A percentile compares a stretch with the other conserved stretches of the same genome.
These are phyloP conservation scores for Volucella inanis DNA, from an alignment of 2,888 invertebrate species.

Conservation along the genomic window DNA sequence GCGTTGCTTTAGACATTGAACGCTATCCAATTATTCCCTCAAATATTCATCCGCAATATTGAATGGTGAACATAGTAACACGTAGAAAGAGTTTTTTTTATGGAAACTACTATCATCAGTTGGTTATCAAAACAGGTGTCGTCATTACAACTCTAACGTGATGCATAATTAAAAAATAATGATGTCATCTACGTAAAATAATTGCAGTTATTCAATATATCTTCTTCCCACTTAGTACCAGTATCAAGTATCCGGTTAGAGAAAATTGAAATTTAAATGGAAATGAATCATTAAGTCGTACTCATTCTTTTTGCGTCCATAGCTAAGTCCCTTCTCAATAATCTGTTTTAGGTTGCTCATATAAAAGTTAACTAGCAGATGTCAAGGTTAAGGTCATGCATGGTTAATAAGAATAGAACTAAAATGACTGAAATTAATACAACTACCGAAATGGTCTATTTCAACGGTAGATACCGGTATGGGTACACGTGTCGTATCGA, in stretches of 20 bases:
- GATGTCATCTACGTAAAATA: conserved; percentile 52
- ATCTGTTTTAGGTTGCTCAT: background rate
- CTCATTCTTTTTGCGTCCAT: background rate
- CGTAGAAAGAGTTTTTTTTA: conserved; percentile 3
- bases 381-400: background rate
- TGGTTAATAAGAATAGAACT: no score
- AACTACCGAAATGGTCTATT: no score
- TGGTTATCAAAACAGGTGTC: conserved; percentile 17
- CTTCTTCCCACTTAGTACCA: conserved; percentile 24
- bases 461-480: no score
- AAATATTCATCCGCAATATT: conserved; percentile 42
- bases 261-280: conserved; percentile 11
- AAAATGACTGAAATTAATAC: no score
- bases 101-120: background rate
- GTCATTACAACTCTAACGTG: conserved; percentile 1
- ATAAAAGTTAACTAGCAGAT: background rate
- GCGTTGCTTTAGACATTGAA: conserved; percentile 35
- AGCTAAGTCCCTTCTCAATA: no score
- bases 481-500: no score
- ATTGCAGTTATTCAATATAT: conserved; percentile 46
- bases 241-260: conserved; percentile 52
- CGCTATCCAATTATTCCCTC: conserved; percentile 26
- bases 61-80: background rate
- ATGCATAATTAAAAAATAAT: conserved; percentile 45
- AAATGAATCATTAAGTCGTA: conserved; percentile 53